phyloP scores from a whole-genome alignment of 2,797 vertebrate species.

The Cossypha heuglini region DNA sequence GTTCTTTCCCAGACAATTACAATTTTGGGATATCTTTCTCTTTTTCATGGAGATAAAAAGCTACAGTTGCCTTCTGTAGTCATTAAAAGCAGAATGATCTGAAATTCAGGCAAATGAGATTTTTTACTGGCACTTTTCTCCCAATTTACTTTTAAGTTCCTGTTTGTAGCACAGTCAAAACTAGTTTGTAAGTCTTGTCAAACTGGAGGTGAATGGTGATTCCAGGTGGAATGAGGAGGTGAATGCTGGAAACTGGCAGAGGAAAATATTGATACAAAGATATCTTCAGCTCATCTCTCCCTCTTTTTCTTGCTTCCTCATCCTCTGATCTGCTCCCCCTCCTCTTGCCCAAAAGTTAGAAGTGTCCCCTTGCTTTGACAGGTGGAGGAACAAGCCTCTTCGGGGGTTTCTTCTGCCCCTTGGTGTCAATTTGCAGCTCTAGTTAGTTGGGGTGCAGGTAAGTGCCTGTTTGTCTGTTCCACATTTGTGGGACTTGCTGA shows the following conservation, averaged over 20 bases:
- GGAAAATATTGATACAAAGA: not conserved
- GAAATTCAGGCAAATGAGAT: not conserved
- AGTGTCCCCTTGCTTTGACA: not conserved
- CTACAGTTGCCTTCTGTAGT: not conserved
- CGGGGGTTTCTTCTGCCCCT: not conserved
- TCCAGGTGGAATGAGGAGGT: not conserved
- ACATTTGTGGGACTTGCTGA: not conserved
- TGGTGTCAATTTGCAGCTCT: not conserved
- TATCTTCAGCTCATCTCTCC: not conserved
- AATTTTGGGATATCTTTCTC: not conserved
- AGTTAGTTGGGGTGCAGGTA: not conserved
- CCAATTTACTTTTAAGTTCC: not conserved
- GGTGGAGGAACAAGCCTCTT: not conserved
- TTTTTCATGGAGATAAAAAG: not conserved
- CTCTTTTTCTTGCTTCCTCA: not conserved
- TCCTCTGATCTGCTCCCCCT: not conserved
- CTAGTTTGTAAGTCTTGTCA: fast-evolving
- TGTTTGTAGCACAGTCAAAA: not conserved
- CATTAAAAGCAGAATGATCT: not conserved
- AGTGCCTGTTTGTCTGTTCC: not conserved
- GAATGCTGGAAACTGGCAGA: fast-evolving
- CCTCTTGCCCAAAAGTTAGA: not conserved
- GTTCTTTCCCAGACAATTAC: not conserved
- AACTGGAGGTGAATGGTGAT: not conserved
- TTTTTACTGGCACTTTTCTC: not conserved